Base-by-base conservation (phyloP, 2,797 vertebrate genomes). In the Ceryle rudis region DNA sequence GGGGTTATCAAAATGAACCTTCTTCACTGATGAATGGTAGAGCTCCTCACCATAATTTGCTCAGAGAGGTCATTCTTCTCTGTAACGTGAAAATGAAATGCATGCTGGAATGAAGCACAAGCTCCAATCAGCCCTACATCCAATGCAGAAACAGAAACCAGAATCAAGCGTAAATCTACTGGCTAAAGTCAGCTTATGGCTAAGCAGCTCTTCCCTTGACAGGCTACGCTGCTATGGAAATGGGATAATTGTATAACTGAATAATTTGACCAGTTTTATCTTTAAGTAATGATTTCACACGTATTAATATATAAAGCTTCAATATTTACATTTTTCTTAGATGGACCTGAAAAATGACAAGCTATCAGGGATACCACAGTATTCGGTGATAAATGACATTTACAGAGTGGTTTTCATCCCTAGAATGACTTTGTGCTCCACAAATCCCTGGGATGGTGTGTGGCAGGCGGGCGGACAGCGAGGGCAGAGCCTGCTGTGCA, bases 171-270 rank as follows among this genome's bases (percentile, higher is more conserved):
- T 89, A 96, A 95, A 97, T 97, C 95, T 97, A 83, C 86, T 85
- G 73, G 84, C 82, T 97, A 96, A 92, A 97, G 96, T 97, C 94
- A 87, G 93, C 94, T 96, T 97, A 96, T 46, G 72, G 94, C 89
- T 97, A 97, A 97, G 97, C 97, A 97, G 90, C 91, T 96, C 94
- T 95, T 93, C 90, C 82, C 96, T 93, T 96, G 97, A 94, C 95
- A 96, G 90, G 87, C 97, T 94, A 95, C 25, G 82, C 93, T 83
- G 92, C 95, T 96, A 87, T 87, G 92, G 96, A 94, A 97, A 97
- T 92, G 73, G 95, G 91, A 90, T 96, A 88, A 97, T 96, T 97
- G 95, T 86, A 70, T 86, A 96, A 94, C 86, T 78, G 95, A 96
- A 97, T 97, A 96, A 94, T 97, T 97, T 91, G 95, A 95, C 86